Base-by-base conservation (phyloP, 2,113 vertebrate species). In the Centrocercus urophasianus region DNA sequence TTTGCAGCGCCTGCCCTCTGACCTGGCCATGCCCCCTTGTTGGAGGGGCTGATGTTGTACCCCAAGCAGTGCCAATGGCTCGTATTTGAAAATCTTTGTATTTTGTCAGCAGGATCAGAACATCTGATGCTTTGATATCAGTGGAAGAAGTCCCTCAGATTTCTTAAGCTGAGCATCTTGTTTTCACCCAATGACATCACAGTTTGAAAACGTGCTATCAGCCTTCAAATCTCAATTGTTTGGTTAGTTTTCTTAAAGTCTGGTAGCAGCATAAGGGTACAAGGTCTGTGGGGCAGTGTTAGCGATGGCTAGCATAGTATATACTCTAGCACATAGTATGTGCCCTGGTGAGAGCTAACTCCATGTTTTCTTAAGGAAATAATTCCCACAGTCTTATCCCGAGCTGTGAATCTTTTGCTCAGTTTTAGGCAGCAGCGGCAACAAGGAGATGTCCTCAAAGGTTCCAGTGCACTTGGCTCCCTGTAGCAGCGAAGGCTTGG, bases 371-470 rank as follows among this genome's bases (percentile, higher is more conserved):
- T 71, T 24, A 63, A 86, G 42, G 52, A 73, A 70, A 17, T 40
- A 27, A 67, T 60, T 77, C 28, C 38, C 7, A 11, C 6, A 50
- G 47, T 32, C 24, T 6, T 86, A 73, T 27, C 10, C 14, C 48
- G 32, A 69, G 21, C n/a, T 11, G 79, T 61, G 57, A 64, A 72
- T 8, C 13, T 24, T 5, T 63, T 78, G 0, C 0, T 78, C 36
- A 50, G 1, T 78, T 87, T 47, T 78, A 73, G 66, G 28, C 2
- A 6, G 11, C 25, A 27, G 0, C 22, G 61, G 43, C 0, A 0
- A 36, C 34, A 6, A 11, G 25, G 3, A 84, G 5, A 81, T 38
- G 28, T 84, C 48, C 18, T 47, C 38, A 32, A 63, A 84, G 47
- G 19, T 20, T 52, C 16, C 47, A 10, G 38, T 67, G 36, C 66